A percentile compares a stretch with the other conserved stretches of the same genome.
Conservation (phyloP, 2,888 invertebrate species). For the Atherix ibis region DNA sequence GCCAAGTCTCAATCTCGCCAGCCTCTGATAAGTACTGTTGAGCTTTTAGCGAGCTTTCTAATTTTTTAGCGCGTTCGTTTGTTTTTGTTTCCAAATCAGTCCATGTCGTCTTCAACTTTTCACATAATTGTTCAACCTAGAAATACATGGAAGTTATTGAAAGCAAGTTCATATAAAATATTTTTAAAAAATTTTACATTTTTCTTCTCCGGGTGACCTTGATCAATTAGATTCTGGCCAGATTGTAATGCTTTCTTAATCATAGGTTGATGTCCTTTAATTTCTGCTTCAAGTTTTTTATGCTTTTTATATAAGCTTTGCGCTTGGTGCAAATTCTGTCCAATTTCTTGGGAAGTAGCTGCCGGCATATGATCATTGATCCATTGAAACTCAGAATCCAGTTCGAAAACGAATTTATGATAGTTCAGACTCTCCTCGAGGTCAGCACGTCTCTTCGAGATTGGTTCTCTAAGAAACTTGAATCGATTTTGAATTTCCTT, state of each 20-base stretch:
- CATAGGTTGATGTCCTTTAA: conserved; percentile 69
- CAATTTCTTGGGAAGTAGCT: conserved; percentile 58
- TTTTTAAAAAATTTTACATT: conserved; percentile 37
- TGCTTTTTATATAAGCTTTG: conserved; percentile 88
- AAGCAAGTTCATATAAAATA: background rate
- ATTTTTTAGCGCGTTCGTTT: conserved; percentile 52
- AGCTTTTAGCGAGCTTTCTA: conserved; percentile 74
- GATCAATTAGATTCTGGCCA: conserved; percentile 58
- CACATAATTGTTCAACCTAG: conserved; percentile 59
- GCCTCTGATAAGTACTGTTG: conserved; percentile 89
- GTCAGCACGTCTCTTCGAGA: conserved; percentile 51
- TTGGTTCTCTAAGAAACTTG: conserved; percentile 54
- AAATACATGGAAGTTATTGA: background rate
- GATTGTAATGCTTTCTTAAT: conserved; percentile 68
- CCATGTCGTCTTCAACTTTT: conserved; percentile 58
- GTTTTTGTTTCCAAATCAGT: conserved; percentile 53
- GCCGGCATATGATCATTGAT: conserved; percentile 75
- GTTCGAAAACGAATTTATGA: conserved; percentile 87
- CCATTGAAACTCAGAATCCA: conserved; percentile 89
- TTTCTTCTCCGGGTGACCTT: conserved; percentile 62
- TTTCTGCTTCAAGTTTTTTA: conserved; percentile 80
- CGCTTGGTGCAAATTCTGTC: conserved; percentile 80
- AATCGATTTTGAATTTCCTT: conserved; percentile 55
- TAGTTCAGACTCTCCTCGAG: conserved; percentile 65
- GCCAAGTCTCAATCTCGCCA: conserved; percentile 83